Evolutionary conservation across 2,888 invertebrate genomes (phyloP), one percentile per base, ranked within the genome.

Genomic region (Netelia inedita): DNA sequence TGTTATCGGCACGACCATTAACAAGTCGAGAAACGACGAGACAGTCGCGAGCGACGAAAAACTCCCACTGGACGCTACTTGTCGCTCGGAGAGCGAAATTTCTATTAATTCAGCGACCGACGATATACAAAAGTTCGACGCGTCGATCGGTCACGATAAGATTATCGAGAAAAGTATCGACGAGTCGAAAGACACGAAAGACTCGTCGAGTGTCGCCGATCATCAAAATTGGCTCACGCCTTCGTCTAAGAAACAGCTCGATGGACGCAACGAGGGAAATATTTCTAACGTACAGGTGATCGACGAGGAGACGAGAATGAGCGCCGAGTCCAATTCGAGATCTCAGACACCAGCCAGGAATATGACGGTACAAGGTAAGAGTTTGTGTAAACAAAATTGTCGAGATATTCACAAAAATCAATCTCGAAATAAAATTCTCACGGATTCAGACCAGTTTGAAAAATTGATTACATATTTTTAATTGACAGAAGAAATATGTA

Each of bases 251-350:
- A 91, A 90, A 82, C 85, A 88, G 43, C 74, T 89, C 2, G 84
- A 86, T n/a, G 91, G 91, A 41, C 90, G 89, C 69, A 88, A 86
- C 28, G 92, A 92, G 80, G 88, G 88, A 53, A 85, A 83, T 16
- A 89, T 93, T n/a, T 92, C 92, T 14, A 91, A 92, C 1, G 91
- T 94, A 1, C 94, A 94, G 85, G 94, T 94, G 28, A 94, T 95
- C 83, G 95, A 95, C 82, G 95, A 95, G 87, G 95, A 95, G 87
- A 95, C 95, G 1, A 91, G 95, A 83, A 95, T 95, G 95, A 95
- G 95, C 87, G 94, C 94, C 1, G 93, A 94, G 79, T 93, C 92
- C 2, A 88, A 90, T 14, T 93, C 93, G 10, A 90, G 93, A 80
- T 94, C 93, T 11, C 94, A 94, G 82, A 94, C 94, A 28, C 94